Evolutionary conservation across 2,113 vertebrate species (phyloP).

Genomic region (Lota lota): DNA sequence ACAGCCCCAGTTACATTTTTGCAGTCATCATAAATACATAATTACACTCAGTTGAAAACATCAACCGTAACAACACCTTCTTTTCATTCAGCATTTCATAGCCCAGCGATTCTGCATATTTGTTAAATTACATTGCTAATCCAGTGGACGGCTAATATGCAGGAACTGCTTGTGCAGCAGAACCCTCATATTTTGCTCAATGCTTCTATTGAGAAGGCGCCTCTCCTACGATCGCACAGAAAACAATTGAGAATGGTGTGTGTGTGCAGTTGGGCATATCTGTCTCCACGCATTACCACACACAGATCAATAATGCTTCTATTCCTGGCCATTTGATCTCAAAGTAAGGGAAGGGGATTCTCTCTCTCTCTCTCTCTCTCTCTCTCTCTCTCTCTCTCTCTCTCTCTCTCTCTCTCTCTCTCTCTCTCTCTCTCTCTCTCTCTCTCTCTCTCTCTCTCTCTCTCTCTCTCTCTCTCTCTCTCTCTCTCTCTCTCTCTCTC

Average conservation of each 20-base stretch:
- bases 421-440: slow-evolving; percentile 11
- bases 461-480: background rate
- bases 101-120: slow-evolving; percentile 22
- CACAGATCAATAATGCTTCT: slow-evolving; percentile 66
- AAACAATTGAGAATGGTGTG: slow-evolving; percentile 37
- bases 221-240: slow-evolving; percentile 32
- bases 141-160: slow-evolving; percentile 20
- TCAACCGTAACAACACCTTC: background rate
- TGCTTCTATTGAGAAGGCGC: slow-evolving; percentile 24
- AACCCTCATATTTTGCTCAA: slow-evolving; percentile 32
- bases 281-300: slow-evolving; percentile 62
- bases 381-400: slow-evolving; percentile 30
- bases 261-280: slow-evolving; percentile 45
- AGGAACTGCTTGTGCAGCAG: slow-evolving; percentile 32
- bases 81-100: slow-evolving; percentile 10
- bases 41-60: background rate
- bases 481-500: slow-evolving; percentile 14
- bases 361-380: background rate
- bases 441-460: background rate
- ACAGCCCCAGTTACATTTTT: background rate
- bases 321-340: slow-evolving; percentile 63
- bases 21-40: background rate
- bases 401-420: background rate
- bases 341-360: slow-evolving; percentile 41
- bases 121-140: slow-evolving; percentile 31